Conservation (phyloP, 1,140 invertebrate species). For the Phenacoccus solenopsis region DNA sequence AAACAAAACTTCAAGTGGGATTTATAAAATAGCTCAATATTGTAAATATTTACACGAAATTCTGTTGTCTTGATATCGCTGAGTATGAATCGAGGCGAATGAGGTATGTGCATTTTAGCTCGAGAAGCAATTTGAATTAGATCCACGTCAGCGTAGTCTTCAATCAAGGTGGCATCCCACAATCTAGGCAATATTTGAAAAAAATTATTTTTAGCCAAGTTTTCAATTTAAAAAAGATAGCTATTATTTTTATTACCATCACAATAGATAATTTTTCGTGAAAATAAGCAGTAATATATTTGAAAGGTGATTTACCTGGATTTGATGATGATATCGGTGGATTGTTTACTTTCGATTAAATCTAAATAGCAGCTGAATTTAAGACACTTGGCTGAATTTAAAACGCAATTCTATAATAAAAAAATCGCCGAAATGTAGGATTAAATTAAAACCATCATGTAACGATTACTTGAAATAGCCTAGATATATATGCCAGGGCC, state of each 20-base stretch:
- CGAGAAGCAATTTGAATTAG: slow-evolving; percentile 64
- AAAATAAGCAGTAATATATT: too few species aligned
- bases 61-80: too few species aligned
- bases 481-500: too few species aligned
- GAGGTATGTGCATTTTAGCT: slow-evolving; percentile 56
- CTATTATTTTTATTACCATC: too few species aligned
- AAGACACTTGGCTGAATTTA: slow-evolving; percentile 72
- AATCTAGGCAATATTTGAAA: slow-evolving; percentile 49
- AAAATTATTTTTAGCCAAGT: slow-evolving; percentile 14
- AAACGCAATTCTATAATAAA: slow-evolving; percentile 56
- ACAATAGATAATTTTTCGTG: too few species aligned
- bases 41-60: too few species aligned
- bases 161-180: slow-evolving; percentile 81
- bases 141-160: slow-evolving; percentile 75
- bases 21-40: too few species aligned
- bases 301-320: slow-evolving; percentile 53
- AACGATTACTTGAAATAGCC: too few species aligned
- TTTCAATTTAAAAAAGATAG: too few species aligned
- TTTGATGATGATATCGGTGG: slow-evolving; percentile 61
- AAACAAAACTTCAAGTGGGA: too few species aligned
- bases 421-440: slow-evolving; percentile 21
- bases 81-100: too few species aligned
- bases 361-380: slow-evolving; percentile 66
- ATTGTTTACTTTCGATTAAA: slow-evolving; percentile 55
- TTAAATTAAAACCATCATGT: too few species aligned